These are phyloP conservation scores for Crotalus horridus DNA, from an alignment of 2,113 vertebrate genomes.

Conservation along the genomic window DNA sequence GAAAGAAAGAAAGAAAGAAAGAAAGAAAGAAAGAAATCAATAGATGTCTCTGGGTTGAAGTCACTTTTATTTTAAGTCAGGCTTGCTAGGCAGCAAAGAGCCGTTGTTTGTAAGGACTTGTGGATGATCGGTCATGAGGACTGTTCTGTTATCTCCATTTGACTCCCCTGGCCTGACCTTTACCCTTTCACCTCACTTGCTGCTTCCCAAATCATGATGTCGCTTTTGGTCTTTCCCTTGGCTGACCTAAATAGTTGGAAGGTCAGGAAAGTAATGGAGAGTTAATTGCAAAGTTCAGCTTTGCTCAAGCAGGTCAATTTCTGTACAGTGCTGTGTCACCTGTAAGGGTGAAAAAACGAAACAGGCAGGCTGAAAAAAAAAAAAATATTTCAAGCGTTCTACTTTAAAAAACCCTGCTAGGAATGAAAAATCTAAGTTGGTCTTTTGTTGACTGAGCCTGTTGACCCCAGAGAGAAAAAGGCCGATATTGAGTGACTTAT, in stretches of 20 bases:
- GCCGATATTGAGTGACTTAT: neutral
- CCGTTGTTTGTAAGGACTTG: neutral
- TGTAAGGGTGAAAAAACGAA: neutral
- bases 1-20: neutral
- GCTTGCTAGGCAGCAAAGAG: neutral
- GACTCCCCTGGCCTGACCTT: constrained; percentile 21
- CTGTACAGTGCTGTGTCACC: neutral
- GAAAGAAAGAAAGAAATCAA: neutral
- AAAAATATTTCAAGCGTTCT: neutral
- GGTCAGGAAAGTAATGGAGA: constrained; percentile 6
- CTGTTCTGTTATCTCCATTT: constrained; percentile 29
- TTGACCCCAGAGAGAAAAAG: neutral
- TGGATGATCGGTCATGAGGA: neutral
- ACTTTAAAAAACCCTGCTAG: too few species aligned
- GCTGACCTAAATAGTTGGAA: neutral
- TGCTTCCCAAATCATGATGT: neutral
- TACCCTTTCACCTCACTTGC: constrained; percentile 8
- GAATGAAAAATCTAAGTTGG: neutral
- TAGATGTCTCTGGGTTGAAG: neutral
- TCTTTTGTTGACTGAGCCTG: neutral
- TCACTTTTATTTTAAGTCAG: neutral
- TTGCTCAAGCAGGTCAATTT: neutral
- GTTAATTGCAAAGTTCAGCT: neutral
- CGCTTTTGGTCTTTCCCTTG: neutral
- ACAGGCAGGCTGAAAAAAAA: neutral